Evolutionary conservation across 2,113 vertebrate genomes (phyloP), one percentile per base, ranked within the genome.

Genomic region (Melanocharis versteri): DNA sequence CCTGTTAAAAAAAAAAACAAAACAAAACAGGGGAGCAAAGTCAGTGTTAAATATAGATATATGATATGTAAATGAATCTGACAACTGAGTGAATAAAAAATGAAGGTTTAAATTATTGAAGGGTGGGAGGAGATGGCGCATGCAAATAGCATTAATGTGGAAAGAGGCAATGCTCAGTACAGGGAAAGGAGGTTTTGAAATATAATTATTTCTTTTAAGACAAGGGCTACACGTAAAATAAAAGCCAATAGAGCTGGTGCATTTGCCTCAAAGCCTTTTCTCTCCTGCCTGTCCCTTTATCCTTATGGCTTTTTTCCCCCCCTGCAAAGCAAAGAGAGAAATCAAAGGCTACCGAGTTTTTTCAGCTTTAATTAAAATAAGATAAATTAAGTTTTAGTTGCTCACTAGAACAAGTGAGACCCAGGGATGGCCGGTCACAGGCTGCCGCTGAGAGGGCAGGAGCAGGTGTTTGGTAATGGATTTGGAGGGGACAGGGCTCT

Each of bases 71-170:
- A 97, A 96, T 96, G 92, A 94, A 94, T 57, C 81, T 94, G 94
- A 95, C 96, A 95, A 91, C 91, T 62, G 89, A 95, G 83, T 90
- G 96, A 91, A 96, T 96, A 92, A 93, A 95, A 94, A 96, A 96
- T 93, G 91, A 96, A 83, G 85, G 86, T 92, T 94, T 98, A 45
- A 96, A 97, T 98, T 97, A 97, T 95, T 96, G 94, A 97, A 91
- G 83, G 82, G 95, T 88, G 66, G 97, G 96, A 95, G 90, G 94
- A 91, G 87, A 96, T 54, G 78, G 94, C 66, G 75, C 85, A 96
- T 97, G 96, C 96, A 98, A 96, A 96, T 96, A 80, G 89, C 81
- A 39, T 73, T 89, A 72, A 89, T 78, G 90, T 89, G 94, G 93
- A 87, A 88, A 83, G 58, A 95, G 89, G 90, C 90, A 92, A 93